phyloP scores from a whole-genome alignment of 2,888 invertebrate genomes.

The Steromphala cineraria region DNA sequence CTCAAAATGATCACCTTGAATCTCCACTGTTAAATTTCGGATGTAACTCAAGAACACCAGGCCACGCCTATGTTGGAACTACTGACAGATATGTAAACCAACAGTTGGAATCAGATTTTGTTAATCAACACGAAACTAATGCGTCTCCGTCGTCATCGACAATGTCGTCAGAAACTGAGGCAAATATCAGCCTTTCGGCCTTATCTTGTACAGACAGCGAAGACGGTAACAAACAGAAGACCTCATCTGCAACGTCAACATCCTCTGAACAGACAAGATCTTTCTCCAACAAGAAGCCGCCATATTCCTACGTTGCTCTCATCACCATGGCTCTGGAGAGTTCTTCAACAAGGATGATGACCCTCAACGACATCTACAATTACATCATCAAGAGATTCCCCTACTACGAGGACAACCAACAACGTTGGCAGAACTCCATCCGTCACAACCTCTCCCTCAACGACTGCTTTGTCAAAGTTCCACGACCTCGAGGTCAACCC shows the following conservation, averaged over 20 bases:
- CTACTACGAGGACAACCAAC: slow-evolving; percentile 89
- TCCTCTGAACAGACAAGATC: slow-evolving; percentile 69
- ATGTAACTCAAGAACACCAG: too few species aligned
- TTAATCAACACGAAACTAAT: too few species aligned
- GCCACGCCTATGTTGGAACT: too few species aligned
- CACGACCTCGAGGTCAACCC: slow-evolving; percentile 71
- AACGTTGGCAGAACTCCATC: slow-evolving; percentile 80
- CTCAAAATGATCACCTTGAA: too few species aligned
- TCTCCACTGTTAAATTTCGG: too few species aligned
- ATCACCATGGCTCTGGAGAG: slow-evolving; percentile 99
- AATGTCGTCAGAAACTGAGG: too few species aligned
- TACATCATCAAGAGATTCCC: slow-evolving; percentile 94
- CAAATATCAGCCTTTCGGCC: neutral
- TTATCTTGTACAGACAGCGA: slow-evolving; percentile 26
- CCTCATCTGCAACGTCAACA: slow-evolving; percentile 61
- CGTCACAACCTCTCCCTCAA: slow-evolving; percentile 96
- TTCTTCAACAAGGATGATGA: slow-evolving; percentile 97
- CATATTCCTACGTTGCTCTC: slow-evolving; percentile 98
- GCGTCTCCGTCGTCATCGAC: too few species aligned
- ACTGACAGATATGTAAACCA: too few species aligned
- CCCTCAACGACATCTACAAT: slow-evolving; percentile 87
- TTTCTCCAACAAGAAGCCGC: slow-evolving; percentile 92
- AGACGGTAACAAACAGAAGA: neutral
- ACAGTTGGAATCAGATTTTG: too few species aligned
- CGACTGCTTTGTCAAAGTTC: slow-evolving; percentile 96